Evolutionary conservation across 2,113 vertebrate species (phyloP), one percentile per base, ranked within the genome.

Genomic region (Myotis brandtii): DNA sequence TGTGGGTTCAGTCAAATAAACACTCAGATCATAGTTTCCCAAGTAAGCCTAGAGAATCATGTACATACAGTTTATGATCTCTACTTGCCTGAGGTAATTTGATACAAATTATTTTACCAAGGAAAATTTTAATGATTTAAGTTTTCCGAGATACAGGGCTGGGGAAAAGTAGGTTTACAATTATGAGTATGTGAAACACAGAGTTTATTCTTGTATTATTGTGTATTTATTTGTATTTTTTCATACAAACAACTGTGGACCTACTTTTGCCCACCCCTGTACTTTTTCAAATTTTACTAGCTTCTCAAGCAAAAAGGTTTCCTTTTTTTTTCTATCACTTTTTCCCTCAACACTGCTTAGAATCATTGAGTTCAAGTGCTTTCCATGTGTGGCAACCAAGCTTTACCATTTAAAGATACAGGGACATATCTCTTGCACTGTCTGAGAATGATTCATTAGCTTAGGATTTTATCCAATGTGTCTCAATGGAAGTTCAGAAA

Each of bases 71-170:
- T 76, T 91, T 88, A 40, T 80, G 34, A 54, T 86, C n/a, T 95
- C 59, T 81, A 0, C 82, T 79, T 95, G 9, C 70, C n/a, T 80
- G 48, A 89, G 62, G n/a, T 37, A 92, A 2, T 64, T 89, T 77
- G 86, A 93, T 48, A 81, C 46, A 73, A 59, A 67, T 89, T 83
- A 89, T 91, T 94, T 96, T 89, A 91, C 64, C 77, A 91, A 79
- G 7, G 73, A 82, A 95, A 91, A 70, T 46, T 79, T 73, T 79
- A 83, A 86, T 64, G 43, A 69, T 80, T 48, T 77, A 56, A 17
- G 18, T 66, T 91, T 96, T 93, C 17, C 48, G 91, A 70, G 21
- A 56, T 32, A 32, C 5, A n/a, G 17, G 9, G 30, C 30, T 77
- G 18, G 30, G 73, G 46, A n/a, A 52, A 50, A 77, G 48, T n/a